Percentiles rank a stretch among this genome's conserved stretches.
Evolutionary conservation across 2,888 invertebrate genomes (phyloP).

Genomic region (Cyrtodaria siliqua): DNA sequence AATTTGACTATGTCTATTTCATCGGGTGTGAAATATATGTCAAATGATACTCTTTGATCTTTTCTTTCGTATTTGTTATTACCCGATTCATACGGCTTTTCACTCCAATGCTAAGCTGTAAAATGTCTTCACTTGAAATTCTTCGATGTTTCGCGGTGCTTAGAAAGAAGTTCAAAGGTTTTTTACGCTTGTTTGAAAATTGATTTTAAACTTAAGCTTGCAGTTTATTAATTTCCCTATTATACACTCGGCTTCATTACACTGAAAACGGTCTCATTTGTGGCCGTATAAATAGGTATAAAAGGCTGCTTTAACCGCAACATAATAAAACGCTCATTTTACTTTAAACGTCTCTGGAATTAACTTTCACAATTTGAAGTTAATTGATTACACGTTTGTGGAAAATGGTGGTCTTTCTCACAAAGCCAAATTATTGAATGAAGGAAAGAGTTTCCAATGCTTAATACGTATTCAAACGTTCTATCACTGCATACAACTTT

Average conservation of each 20-base stretch:
- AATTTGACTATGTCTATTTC: conserved; percentile 27
- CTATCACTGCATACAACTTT: too few species aligned
- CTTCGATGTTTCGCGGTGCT: conserved; percentile 9
- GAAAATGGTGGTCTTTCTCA: neutral
- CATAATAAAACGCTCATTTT: neutral
- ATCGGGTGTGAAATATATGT: conserved; percentile 47
- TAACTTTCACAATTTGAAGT: neutral
- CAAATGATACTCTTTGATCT: conserved; percentile 47
- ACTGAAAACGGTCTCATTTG: conserved; percentile 13
- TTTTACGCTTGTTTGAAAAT: conserved; percentile 64
- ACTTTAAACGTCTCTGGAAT: neutral
- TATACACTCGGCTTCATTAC: conserved; percentile 32
- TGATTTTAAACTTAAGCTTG: conserved; percentile 53
- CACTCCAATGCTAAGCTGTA: conserved; percentile 29
- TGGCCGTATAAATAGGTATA: conserved; percentile 2
- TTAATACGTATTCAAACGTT: too few species aligned
- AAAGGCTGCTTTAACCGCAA: neutral
- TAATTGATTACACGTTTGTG: neutral
- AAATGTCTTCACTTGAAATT: conserved; percentile 19
- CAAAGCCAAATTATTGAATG: neutral
- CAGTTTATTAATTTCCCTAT: conserved; percentile 56
- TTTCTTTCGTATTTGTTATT: conserved; percentile 35
- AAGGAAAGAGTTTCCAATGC: too few species aligned
- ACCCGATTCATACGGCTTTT: conserved; percentile 17
- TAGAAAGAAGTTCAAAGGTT: conserved; percentile 45